Percentiles rank a stretch among this genome's conserved stretches.
Conservation (phyloP, 2,888 invertebrate genomes). For the Cataglyphis altisquamis region DNA sequence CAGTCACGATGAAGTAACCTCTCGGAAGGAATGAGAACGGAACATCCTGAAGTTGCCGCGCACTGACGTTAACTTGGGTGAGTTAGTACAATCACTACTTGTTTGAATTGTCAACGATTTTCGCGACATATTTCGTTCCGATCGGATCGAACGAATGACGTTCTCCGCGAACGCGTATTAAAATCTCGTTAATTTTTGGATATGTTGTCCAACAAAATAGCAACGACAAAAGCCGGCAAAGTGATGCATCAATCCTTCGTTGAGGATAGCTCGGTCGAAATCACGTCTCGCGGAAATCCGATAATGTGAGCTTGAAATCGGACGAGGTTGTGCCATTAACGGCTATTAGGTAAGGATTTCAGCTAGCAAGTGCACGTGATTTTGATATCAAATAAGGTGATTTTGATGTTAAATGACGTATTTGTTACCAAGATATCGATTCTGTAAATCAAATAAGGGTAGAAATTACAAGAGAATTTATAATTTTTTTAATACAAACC, state of each 20-base stretch:
- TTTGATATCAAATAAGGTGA: too few relatives aligned
- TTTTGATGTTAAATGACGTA: too few relatives aligned
- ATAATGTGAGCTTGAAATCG: neutral
- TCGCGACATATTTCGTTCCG: neutral
- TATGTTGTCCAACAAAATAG: neutral
- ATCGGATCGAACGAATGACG: neutral
- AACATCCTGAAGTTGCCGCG: neutral
- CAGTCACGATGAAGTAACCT: neutral
- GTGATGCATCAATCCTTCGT: neutral
- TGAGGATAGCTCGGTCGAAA: constrained; percentile 12
- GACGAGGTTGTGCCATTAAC: constrained; percentile 5
- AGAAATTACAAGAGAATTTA: too few relatives aligned
- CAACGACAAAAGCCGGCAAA: neutral
- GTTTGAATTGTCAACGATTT: neutral
- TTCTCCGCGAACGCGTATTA: neutral
- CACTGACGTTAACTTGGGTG: neutral
- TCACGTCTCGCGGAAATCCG: neutral
- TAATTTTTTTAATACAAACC: too few relatives aligned
- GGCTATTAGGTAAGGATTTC: constrained; percentile 6
- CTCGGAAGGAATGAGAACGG: neutral
- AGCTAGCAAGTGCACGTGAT: too few relatives aligned
- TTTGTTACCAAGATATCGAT: too few relatives aligned
- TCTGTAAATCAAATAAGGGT: too few relatives aligned
- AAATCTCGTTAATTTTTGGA: neutral
- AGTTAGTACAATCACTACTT: neutral